Percentiles rank a stretch among this genome's conserved stretches.
phyloP scores from a whole-genome alignment of 2,888 invertebrate species.

The Terebella lapidaria region DNA sequence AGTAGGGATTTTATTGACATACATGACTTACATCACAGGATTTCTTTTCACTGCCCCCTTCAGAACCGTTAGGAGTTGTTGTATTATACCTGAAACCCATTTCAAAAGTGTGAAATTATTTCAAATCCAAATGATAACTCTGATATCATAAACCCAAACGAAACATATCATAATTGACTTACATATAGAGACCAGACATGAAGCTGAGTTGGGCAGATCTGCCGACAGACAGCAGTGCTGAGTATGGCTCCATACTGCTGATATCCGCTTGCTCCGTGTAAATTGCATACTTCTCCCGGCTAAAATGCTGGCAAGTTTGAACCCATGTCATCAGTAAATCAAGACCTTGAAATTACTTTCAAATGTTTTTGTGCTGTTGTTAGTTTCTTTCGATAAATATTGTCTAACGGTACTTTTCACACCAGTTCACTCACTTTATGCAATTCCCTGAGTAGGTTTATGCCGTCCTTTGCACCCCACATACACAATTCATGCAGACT shows the following conservation, averaged over 20 bases:
- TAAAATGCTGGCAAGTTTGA: not conserved
- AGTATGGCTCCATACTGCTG: not conserved
- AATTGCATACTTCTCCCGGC: not conserved
- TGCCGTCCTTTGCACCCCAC: slow-evolving; percentile 42
- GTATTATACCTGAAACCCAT: no score
- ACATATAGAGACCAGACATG: not conserved
- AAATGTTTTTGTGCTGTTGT: not conserved
- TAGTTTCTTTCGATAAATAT: not conserved
- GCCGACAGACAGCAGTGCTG: not conserved
- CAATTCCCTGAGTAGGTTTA: slow-evolving; percentile 32
- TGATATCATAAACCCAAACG: no score
- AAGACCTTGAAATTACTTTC: not conserved
- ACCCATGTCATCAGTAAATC: not conserved
- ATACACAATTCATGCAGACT: not conserved
- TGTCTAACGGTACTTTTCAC: not conserved
- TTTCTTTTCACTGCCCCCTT: no score
- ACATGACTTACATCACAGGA: no score
- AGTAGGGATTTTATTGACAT: no score
- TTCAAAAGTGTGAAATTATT: no score
- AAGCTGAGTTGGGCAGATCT: not conserved
- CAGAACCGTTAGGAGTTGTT: no score
- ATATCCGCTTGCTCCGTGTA: not conserved
- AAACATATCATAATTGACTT: no score
- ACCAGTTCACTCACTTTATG: slow-evolving; percentile 8
- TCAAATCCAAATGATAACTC: no score